Base-by-base conservation (phyloP, 1,140 invertebrate genomes). In the Sarcophaga peregrina region DNA sequence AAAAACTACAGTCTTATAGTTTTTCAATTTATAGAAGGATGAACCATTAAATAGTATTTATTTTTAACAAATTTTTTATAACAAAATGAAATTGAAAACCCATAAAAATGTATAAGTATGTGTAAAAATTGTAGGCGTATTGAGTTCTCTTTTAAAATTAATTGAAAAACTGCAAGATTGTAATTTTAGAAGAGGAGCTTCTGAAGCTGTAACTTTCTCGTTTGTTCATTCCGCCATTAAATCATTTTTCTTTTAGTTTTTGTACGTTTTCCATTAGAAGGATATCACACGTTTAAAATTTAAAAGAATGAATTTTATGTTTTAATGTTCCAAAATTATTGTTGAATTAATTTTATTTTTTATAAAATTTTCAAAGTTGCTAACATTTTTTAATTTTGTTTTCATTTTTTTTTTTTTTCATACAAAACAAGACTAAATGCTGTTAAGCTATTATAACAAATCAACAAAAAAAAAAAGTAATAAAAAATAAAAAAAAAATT, bases 301-400 rank as follows among this genome's bases (percentile, higher is more conserved):
- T 37, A 76, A 76, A 25, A 76, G n/a, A 17, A n/a, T 47, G 46
- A 50, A 78, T 52, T 78, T 78, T 78, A 78, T 78, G 20, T 78
- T 78, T 52, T 78, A 50, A 50, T 78, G 48, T 78, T 78, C 50
- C 75, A 25, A 78, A 78, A 78, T 78, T 78, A 78, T 78, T 78
- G 75, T 78, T 78, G 47, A 78, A 78, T 13, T 78, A 50, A 78
- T 78, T 78, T 78, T 78, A 50, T 78, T 78, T 78, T 78, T 50
- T 76, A 76, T 50, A 78, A 17, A 25, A 68, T 52, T 52, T 52
- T 52, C 50, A 52, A 10, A 52, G 9, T 52, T 68, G 62, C 50
- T 52, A 20, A 68, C 17, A 68, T 68, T 68, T 68, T 25, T 20
- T 20, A 52, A 78, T 78, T 50, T 52, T 50, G 47, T 52, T 78